Percentiles rank a stretch among this genome's conserved stretches.
phyloP scores from a whole-genome alignment of 2,888 invertebrate species.

The Molanna angustata region DNA sequence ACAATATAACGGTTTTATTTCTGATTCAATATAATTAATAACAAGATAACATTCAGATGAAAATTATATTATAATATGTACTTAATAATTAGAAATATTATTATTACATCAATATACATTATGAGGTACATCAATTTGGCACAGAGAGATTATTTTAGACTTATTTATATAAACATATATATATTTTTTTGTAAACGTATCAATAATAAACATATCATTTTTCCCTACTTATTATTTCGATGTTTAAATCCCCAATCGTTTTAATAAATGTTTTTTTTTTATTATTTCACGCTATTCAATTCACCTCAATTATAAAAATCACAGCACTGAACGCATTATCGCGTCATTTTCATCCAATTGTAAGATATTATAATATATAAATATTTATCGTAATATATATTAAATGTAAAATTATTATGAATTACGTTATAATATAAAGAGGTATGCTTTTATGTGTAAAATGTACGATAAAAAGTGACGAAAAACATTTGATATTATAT shows the following conservation, averaged over 20 bases:
- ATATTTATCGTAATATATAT: too few species aligned
- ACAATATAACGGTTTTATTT: background rate
- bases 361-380: slow-evolving; percentile 3
- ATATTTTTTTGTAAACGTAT: slow-evolving; percentile 35
- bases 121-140: slow-evolving; percentile 82
- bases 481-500: too few species aligned
- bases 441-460: slow-evolving; percentile 26
- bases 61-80: slow-evolving; percentile 26
- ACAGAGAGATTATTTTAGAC: slow-evolving; percentile 60
- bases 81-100: slow-evolving; percentile 41
- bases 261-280: too few species aligned
- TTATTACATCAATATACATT: slow-evolving; percentile 52
- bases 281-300: slow-evolving; percentile 17
- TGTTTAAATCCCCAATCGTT: slow-evolving; percentile 43
- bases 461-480: too few species aligned
- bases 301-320: slow-evolving; percentile 30
- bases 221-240: slow-evolving; percentile 41
- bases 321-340: slow-evolving; percentile 29
- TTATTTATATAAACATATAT: slow-evolving; percentile 28
- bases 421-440: slow-evolving; percentile 16
- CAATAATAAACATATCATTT: slow-evolving; percentile 33
- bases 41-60: slow-evolving; percentile 32
- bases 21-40: slow-evolving; percentile 20
- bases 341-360: slow-evolving; percentile 22
- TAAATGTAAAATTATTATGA: background rate